Conservation (phyloP, 2,113 vertebrate genomes). For the Electrona antarctica region DNA sequence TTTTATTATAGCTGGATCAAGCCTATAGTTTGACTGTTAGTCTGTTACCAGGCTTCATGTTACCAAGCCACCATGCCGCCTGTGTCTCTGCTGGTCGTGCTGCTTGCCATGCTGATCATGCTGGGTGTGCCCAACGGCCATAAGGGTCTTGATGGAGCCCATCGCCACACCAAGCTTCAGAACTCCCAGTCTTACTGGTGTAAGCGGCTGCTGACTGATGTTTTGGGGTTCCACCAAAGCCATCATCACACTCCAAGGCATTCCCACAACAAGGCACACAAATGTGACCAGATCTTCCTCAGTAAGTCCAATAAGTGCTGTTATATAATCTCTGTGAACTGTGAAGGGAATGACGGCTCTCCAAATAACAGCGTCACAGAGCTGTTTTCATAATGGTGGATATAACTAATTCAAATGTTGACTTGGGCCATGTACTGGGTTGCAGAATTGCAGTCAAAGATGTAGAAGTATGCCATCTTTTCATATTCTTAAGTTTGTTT, state of each 20-base stretch:
- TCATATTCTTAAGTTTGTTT: conserved; percentile 34
- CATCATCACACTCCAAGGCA: conserved; percentile 32
- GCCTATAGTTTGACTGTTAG: neutral
- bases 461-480: conserved; percentile 15
- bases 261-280: conserved; percentile 56
- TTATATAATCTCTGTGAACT: neutral
- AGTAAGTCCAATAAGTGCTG: conserved; percentile 69
- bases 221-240: conserved; percentile 38
- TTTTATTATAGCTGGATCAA: conserved; percentile 6
- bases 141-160: conserved; percentile 32
- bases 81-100: conserved; percentile 48
- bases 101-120: conserved; percentile 63
- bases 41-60: neutral
- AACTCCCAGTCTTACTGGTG: conserved; percentile 53
- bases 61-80: conserved; percentile 51
- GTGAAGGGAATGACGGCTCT: conserved; percentile 14
- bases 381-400: conserved; percentile 20
- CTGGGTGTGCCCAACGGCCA: conserved; percentile 65
- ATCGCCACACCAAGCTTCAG: conserved; percentile 25
- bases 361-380: neutral
- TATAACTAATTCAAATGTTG: conserved; percentile 13
- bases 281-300: conserved; percentile 60
- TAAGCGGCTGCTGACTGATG: conserved; percentile 40
- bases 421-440: conserved; percentile 1
- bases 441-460: conserved; percentile 10